Evolutionary conservation across 2,113 vertebrate species (phyloP).

Genomic region (Vulpes ferrilata): DNA sequence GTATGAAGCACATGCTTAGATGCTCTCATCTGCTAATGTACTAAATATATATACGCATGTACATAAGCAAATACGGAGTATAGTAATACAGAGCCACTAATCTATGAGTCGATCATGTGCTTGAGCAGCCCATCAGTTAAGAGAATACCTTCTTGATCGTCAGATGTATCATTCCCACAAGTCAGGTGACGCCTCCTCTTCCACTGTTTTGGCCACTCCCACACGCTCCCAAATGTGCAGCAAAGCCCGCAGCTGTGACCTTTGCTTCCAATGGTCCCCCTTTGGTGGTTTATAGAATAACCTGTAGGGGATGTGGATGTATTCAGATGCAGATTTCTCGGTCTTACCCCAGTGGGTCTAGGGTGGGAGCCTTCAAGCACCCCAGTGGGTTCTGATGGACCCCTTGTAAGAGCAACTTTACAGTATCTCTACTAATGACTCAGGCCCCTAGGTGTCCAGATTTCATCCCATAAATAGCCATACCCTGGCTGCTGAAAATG

Average conservation of each 20-base stretch:
- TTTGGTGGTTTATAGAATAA: not conserved
- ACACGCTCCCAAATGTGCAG: rapidly evolving
- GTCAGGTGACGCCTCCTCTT: not conserved
- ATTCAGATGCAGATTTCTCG: not conserved
- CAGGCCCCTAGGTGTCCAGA: not conserved
- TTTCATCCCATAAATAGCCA: not conserved
- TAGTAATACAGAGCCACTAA: not conserved
- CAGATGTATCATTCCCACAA: not conserved
- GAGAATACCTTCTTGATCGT: not conserved
- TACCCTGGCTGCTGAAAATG: not conserved
- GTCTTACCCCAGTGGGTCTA: not conserved
- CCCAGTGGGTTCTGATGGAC: not conserved
- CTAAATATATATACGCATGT: not conserved
- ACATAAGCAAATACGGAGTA: not conserved
- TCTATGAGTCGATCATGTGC: not conserved
- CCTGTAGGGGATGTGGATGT: not conserved
- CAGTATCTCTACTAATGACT: not conserved
- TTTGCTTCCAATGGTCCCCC: not conserved
- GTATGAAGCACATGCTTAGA: not conserved
- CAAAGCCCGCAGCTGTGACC: not conserved
- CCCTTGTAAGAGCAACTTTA: not conserved
- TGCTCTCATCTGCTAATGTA: not conserved
- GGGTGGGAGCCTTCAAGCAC: not conserved
- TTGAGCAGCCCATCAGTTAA: not conserved
- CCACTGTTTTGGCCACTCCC: not conserved